These are phyloP conservation scores for Karalla daura DNA, from an alignment of 2,797 vertebrate species.

Conservation along the genomic window DNA sequence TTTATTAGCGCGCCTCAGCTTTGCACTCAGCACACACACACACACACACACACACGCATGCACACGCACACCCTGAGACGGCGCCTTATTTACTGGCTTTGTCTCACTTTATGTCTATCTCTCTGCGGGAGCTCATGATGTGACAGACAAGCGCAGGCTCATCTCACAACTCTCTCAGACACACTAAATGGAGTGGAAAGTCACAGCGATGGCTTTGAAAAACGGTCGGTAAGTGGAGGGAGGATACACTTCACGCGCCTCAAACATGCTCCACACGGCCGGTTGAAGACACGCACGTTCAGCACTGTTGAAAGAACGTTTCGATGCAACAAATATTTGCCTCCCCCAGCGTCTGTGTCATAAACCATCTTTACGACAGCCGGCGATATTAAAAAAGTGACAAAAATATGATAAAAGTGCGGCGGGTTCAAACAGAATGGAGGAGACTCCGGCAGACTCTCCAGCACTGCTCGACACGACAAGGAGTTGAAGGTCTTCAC, in stretches of 20 bases:
- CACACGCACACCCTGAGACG: not conserved
- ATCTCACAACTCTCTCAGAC: constrained; percentile 39
- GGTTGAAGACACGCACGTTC: too few species aligned
- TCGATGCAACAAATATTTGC: too few species aligned
- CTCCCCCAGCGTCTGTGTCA: too few species aligned
- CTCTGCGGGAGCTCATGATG: constrained; percentile 38
- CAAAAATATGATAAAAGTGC: too few species aligned
- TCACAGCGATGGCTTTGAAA: constrained; percentile 14
- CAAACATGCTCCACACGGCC: not conserved
- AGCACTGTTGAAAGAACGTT: too few species aligned
- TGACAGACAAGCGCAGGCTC: constrained; percentile 42
- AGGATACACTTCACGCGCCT: not conserved
- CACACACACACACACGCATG: not conserved
- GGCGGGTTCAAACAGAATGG: too few species aligned
- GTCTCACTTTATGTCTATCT: constrained; percentile 29
- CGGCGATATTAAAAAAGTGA: too few species aligned
- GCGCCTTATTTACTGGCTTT: constrained; percentile 12
- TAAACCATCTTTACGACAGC: too few species aligned
- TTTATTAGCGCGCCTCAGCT: constrained; percentile 15
- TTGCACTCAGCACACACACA: not conserved
- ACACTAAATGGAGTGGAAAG: constrained; percentile 25
- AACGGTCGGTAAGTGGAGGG: constrained; percentile 17
- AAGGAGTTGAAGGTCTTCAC: too few species aligned
- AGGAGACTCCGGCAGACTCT: too few species aligned
- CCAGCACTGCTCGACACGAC: too few species aligned